Conservation (phyloP, 92 coral and sea anemone species). For the Actinostola sp. region DNA sequence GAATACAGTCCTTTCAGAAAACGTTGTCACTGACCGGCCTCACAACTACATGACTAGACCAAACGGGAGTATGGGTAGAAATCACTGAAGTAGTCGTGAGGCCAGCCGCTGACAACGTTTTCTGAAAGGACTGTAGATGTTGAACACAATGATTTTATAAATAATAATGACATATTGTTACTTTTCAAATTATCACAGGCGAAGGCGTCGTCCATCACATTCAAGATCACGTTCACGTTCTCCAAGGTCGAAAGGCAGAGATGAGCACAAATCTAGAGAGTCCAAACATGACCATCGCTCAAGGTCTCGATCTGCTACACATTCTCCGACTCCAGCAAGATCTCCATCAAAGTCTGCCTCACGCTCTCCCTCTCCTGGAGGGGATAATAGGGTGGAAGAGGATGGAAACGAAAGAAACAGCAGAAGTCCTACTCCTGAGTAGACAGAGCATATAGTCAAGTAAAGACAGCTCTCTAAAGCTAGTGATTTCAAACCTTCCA, state of each 20-base stretch:
- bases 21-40: too few relatives aligned
- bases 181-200: constrained; percentile 33
- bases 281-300: constrained; percentile 48
- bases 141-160: not conserved
- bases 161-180: not conserved
- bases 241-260: constrained; percentile 52
- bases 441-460: too few relatives aligned
- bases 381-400: not conserved
- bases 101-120: too few relatives aligned
- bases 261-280: constrained; percentile 23
- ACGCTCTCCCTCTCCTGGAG: not conserved
- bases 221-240: constrained; percentile 55
- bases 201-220: constrained; percentile 53
- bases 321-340: constrained; percentile 49
- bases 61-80: too few relatives aligned
- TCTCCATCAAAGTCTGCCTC: constrained; percentile 24
- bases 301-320: constrained; percentile 68
- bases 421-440: not conserved
- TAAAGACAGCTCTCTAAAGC: too few relatives aligned
- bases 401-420: constrained; percentile 3
- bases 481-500: not conserved
- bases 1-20: too few relatives aligned
- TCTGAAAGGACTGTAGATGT: not conserved
- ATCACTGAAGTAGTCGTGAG: too few relatives aligned
- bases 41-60: too few relatives aligned